phyloP scores from a whole-genome alignment of 2,888 invertebrate species.

The Drosophila percnosoma region DNA sequence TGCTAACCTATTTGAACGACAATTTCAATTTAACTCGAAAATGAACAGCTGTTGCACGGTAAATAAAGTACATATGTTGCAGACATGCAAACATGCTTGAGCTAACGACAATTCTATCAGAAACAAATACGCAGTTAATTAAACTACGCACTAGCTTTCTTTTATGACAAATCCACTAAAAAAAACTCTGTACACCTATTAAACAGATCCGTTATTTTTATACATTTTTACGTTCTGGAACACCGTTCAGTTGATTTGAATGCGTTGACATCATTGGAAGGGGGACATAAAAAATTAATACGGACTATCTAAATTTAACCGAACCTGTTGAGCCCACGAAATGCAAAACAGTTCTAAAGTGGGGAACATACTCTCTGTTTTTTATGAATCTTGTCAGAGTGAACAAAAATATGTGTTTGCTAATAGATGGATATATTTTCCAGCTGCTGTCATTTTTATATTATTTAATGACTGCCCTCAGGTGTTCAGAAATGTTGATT shows the following conservation, averaged over 20 bases:
- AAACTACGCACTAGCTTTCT: not conserved
- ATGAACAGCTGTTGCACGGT: not conserved
- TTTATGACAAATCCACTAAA: not conserved
- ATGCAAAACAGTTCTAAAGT: constrained; percentile 7
- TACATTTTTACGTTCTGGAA: constrained; percentile 13
- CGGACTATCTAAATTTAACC: constrained; percentile 35
- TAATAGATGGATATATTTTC: constrained; percentile 1
- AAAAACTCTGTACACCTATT: not conserved
- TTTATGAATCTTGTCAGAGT: constrained; percentile 4
- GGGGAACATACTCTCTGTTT: not conserved
- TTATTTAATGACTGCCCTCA: not conserved
- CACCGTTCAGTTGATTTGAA: constrained; percentile 1
- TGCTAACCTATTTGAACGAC: not conserved
- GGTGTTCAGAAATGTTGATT: not conserved
- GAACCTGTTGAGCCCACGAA: constrained; percentile 33
- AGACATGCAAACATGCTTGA: not conserved
- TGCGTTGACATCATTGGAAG: not conserved
- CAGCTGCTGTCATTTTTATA: constrained; percentile 20
- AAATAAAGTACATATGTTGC: not conserved
- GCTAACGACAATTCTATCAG: not conserved
- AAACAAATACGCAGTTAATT: not conserved
- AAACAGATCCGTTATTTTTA: not conserved
- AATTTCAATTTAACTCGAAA: not conserved
- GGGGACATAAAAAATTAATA: constrained; percentile 4
- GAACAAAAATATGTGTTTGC: not conserved